phyloP scores from a whole-genome alignment of 2,888 invertebrate genomes.

The Andrena bucephala region DNA sequence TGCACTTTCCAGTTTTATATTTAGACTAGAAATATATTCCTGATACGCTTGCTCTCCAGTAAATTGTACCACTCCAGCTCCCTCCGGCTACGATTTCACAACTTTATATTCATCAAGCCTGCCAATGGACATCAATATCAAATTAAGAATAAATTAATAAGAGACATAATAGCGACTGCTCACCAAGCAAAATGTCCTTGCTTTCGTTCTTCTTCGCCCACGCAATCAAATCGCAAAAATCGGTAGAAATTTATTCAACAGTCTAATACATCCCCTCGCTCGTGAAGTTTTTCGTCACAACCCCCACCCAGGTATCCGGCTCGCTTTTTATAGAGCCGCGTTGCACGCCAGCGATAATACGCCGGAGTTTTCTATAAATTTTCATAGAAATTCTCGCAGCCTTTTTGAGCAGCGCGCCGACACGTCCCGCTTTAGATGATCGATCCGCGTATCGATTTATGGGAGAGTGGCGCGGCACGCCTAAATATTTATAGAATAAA shows the following conservation, averaged over 20 bases:
- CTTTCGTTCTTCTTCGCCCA: neutral
- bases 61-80: no score
- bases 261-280: conserved; percentile 9
- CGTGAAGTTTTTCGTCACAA: neutral
- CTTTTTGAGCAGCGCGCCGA: conserved; percentile 11
- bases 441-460: conserved; percentile 59
- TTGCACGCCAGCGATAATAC: conserved; percentile 33
- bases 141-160: no score
- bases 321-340: conserved; percentile 10
- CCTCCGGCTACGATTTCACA: no score
- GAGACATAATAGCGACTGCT: no score
- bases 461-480: conserved; percentile 23
- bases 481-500: conserved; percentile 61
- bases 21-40: no score
- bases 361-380: conserved; percentile 57
- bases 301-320: neutral
- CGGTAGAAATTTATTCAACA: conserved; percentile 10
- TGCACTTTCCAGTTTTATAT: no score
- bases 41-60: no score
- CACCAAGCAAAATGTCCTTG: no score
- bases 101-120: no score
- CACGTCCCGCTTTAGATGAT: conserved; percentile 34
- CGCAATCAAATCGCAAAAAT: neutral
- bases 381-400: conserved; percentile 47
- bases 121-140: no score